Evolutionary conservation across 2,888 invertebrate genomes (phyloP).

Genomic region (Taenaris catops): DNA sequence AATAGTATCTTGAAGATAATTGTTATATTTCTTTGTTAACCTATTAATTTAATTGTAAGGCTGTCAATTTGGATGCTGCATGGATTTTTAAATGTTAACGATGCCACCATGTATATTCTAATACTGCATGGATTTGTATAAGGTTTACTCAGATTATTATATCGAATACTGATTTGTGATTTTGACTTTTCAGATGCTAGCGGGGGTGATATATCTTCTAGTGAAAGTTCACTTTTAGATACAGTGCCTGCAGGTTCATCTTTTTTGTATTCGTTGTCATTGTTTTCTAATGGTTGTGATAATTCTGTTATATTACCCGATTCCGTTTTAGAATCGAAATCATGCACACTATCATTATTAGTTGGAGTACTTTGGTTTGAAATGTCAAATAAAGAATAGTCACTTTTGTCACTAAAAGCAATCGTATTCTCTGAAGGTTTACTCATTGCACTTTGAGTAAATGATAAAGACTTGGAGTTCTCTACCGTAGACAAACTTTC

Average conservation of each 20-base stretch:
- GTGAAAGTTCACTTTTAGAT: constrained; percentile 28
- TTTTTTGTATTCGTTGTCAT: constrained; percentile 26
- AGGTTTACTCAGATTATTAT: constrained; percentile 15
- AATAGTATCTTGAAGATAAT: no score
- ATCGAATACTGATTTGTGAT: constrained; percentile 20
- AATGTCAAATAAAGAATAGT: constrained; percentile 14
- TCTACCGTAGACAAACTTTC: constrained; percentile 25
- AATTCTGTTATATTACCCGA: constrained; percentile 48
- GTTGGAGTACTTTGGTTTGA: constrained; percentile 22
- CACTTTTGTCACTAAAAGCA: constrained; percentile 22
- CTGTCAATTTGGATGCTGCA: no score
- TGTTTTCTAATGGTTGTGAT: constrained; percentile 47
- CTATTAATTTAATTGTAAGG: no score
- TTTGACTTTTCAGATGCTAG: constrained; percentile 43
- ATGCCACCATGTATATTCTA: constrained; percentile 58
- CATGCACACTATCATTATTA: constrained; percentile 27
- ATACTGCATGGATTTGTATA: constrained; percentile 39
- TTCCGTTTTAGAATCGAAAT: constrained; percentile 38
- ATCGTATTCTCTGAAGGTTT: constrained; percentile 35
- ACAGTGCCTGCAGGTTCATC: constrained; percentile 5
- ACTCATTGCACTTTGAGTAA: constrained; percentile 26
- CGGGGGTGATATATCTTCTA: constrained; percentile 48
- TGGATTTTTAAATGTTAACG: no score
- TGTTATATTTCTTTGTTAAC: no score
- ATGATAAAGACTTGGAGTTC: constrained; percentile 27